Conservation (phyloP, 2,797 vertebrate species). For the Sebastes diploproa region DNA sequence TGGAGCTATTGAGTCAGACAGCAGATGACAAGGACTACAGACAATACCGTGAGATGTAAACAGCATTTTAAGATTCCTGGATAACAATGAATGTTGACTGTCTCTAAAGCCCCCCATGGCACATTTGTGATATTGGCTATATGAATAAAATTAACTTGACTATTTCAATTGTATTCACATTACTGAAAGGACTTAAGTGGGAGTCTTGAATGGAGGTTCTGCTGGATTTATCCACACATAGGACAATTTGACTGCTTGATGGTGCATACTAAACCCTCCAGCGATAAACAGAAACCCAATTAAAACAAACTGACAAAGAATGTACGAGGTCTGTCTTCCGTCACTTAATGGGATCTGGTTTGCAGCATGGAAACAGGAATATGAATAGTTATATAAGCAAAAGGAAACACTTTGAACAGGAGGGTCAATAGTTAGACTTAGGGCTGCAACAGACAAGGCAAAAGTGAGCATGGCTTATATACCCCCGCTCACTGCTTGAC, state of each 20-base stretch:
- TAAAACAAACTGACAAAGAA: not conserved
- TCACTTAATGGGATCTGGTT: not conserved
- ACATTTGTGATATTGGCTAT: not conserved
- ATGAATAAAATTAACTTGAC: not conserved
- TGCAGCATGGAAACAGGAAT: not conserved
- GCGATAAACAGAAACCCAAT: not conserved
- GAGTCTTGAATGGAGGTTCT: not conserved
- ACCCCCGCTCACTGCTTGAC: too few species aligned
- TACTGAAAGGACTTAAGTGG: not conserved
- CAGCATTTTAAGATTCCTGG: not conserved
- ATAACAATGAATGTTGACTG: not conserved
- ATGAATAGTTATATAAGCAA: not conserved
- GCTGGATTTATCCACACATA: not conserved
- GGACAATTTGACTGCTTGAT: not conserved
- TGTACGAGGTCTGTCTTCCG: not conserved
- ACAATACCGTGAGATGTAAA: not conserved
- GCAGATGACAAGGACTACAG: not conserved
- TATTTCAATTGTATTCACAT: not conserved
- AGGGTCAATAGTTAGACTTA: not conserved
- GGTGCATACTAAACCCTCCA: not conserved
- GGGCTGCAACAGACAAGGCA: not conserved
- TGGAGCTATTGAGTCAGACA: not conserved
- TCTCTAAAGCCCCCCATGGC: not conserved
- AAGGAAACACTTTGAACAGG: not conserved
- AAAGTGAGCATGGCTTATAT: too few species aligned